phyloP scores from a whole-genome alignment of 2,797 vertebrate genomes.

The Alfaro cultratus region DNA sequence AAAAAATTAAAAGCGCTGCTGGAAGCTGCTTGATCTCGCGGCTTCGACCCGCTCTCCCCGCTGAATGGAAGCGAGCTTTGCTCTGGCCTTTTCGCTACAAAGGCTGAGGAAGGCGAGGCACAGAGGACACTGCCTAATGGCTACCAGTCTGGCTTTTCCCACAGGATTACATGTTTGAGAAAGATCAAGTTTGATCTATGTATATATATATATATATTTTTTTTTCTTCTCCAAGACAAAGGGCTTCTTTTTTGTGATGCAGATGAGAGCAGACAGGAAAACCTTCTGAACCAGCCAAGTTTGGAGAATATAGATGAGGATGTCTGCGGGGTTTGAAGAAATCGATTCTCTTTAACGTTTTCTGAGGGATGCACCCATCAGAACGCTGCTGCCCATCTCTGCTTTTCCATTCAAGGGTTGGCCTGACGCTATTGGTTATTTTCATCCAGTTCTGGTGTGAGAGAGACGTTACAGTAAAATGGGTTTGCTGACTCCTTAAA shows the following conservation, averaged over 20 bases:
- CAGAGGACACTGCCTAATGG: slow-evolving; percentile 64
- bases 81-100: slow-evolving; percentile 56
- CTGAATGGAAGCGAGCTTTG: slow-evolving; percentile 61
- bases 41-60: slow-evolving; percentile 64
- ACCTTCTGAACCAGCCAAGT: slow-evolving; percentile 41
- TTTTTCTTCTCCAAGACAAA: slow-evolving; percentile 40
- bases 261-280: slow-evolving; percentile 66
- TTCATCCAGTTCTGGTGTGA: not conserved
- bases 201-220: too few species aligned
- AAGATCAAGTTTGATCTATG: slow-evolving; percentile 59
- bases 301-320: slow-evolving; percentile 47
- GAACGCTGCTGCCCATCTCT: not conserved
- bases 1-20: slow-evolving; percentile 34
- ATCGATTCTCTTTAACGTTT: slow-evolving; percentile 17
- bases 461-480: not conserved
- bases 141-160: slow-evolving; percentile 52
- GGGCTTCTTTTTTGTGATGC: slow-evolving; percentile 64
- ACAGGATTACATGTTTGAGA: slow-evolving; percentile 61
- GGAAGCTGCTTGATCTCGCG: slow-evolving; percentile 61
- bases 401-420: not conserved
- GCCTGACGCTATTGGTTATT: not conserved
- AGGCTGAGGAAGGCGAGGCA: slow-evolving; percentile 48
- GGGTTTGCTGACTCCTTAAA: not conserved
- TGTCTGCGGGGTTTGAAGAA: slow-evolving; percentile 3
- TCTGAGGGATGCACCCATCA: not conserved